Conservation (phyloP, 2,888 invertebrate species). For the Punctoribates punctum region DNA sequence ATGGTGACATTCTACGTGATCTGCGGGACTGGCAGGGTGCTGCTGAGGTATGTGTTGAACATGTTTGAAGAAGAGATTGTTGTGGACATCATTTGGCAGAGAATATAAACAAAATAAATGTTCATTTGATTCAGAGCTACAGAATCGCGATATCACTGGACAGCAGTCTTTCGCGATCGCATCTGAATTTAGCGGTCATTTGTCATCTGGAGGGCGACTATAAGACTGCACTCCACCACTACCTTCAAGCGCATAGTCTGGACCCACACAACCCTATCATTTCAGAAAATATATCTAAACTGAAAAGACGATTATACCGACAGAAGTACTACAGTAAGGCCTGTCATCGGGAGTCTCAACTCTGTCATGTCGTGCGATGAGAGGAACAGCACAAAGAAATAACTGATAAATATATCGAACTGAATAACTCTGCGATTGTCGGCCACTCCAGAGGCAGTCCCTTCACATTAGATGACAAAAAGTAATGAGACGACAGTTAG, state of each 20-base stretch:
- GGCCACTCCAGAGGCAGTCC: background rate
- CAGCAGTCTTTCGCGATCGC: constrained; percentile 48
- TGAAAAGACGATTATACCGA: constrained; percentile 37
- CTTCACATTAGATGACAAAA: background rate
- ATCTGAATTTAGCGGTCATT: constrained; percentile 49
- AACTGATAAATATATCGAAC: background rate
- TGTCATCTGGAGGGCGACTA: constrained; percentile 48
- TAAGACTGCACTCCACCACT: constrained; percentile 45
- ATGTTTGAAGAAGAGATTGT: too few relatives aligned
- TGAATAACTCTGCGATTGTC: too few relatives aligned
- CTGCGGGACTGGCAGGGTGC: constrained; percentile 49
- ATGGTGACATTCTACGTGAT: constrained; percentile 49
- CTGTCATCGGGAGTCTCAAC: background rate
- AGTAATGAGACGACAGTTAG: background rate
- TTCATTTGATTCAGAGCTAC: constrained; percentile 49
- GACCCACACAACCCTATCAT: constrained; percentile 46
- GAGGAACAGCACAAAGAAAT: background rate
- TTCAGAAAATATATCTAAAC: constrained; percentile 47
- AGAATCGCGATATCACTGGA: constrained; percentile 48
- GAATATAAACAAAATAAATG: too few relatives aligned
- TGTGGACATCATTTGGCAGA: too few relatives aligned
- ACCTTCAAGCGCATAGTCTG: constrained; percentile 46
- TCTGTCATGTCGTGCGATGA: constrained; percentile 11
- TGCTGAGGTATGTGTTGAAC: constrained; percentile 48
- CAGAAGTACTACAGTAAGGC: background rate